Base-by-base conservation (phyloP, 1,140 invertebrate species). In the Drosophila sechellia region DNA sequence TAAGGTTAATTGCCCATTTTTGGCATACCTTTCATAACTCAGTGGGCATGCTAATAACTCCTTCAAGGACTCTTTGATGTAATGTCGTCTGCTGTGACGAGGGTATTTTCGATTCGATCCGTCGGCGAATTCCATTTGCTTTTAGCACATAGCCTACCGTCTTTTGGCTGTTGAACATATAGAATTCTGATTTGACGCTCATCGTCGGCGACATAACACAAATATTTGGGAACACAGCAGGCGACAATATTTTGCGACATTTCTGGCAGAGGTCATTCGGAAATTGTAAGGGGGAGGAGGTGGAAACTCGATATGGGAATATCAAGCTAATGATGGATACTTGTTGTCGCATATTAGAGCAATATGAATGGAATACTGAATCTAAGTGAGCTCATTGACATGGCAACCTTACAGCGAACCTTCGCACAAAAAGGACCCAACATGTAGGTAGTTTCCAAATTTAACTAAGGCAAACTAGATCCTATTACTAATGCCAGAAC, bases 1-100 rank as follows among this genome's bases (percentile, higher is more conserved):
- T 87, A 87, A 87, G 75, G 83, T 87, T 87, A 86, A 86, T 86
- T 86, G 83, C 83, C 83, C 75, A 59, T 76, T 87, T 71, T 66
- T 72, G 64, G 15, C 17, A 35, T 69, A 69, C 66, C 40, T 64
- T 70, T 69, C 64, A 70, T 56, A 70, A 70, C 31, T 45, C 34
- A 39, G 40, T 46, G 64, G 64, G 72, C 52, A 57, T 34, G 43
- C 52, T 45, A 56, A 54, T 49, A 40, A 55, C 66, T 56, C 66
- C 49, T 27, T 69, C 45, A 34, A 43, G 39, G 11, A 34, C 25
- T 35, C 20, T 27, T 5, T 39, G 11, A 1, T 43, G 20, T 35
- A 5, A 13, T 31, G 15, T 22, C 45, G 5, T 13, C 20, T 22
- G 12, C 20, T 10, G 15, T 22, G 15, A 0, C 27, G 8, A 70